Percentiles rank a stretch among this genome's conserved stretches.
Conservation (phyloP, 1,140 invertebrate genomes). For the Drosophila kikkawai region DNA sequence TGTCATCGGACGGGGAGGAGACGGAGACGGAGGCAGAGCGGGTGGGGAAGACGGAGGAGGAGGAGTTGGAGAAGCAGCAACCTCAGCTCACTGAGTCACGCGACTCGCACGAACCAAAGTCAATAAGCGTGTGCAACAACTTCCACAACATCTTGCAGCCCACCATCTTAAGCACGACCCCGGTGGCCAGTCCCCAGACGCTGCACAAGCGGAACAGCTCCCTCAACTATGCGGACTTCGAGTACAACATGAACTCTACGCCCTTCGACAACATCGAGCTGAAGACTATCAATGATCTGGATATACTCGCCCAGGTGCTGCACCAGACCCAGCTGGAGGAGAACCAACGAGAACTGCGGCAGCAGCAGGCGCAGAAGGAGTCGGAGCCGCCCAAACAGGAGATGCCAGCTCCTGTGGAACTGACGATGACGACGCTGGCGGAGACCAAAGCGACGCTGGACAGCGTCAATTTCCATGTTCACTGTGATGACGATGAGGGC, state of each 20-base stretch:
- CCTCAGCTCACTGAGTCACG: conserved; percentile 35
- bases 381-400: conserved; percentile 15
- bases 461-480: conserved; percentile 73
- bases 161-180: conserved; percentile 59
- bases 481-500: conserved; percentile 66
- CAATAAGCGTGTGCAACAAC: conserved; percentile 86
- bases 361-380: conserved; percentile 10
- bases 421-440: conserved; percentile 68
- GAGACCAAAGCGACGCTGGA: conserved; percentile 76
- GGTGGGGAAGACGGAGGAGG: neutral
- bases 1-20: conserved; percentile 67
- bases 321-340: conserved; percentile 82
- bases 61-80: conserved; percentile 5
- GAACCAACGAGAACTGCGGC: conserved; percentile 22
- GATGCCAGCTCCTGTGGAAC: conserved; percentile 36
- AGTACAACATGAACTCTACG: conserved; percentile 93
- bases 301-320: conserved; percentile 91
- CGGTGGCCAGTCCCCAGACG: conserved; percentile 41
- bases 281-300: conserved; percentile 95
- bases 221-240: conserved; percentile 92
- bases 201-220: conserved; percentile 67
- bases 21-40: conserved; percentile 13
- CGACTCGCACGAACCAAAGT: conserved; percentile 74
- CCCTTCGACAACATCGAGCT: conserved; percentile 96
- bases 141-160: conserved; percentile 79